phyloP scores from a whole-genome alignment of 2,888 invertebrate species.

The Melieria picta region DNA sequence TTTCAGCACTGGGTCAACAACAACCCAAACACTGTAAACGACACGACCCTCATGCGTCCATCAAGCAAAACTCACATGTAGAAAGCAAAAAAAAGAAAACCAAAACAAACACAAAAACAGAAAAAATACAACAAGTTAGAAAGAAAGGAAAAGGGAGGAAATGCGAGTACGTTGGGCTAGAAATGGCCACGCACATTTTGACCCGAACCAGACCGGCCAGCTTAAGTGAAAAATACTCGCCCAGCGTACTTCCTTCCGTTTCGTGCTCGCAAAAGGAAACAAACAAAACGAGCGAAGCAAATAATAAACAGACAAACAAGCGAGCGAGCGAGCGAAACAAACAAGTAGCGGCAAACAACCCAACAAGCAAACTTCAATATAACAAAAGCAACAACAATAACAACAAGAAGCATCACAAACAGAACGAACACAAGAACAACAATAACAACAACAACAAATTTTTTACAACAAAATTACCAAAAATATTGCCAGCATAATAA shows the following conservation, averaged over 20 bases:
- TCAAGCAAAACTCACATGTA: too few relatives aligned
- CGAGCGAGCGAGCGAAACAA: slow-evolving; percentile 30
- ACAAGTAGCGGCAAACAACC: slow-evolving; percentile 32
- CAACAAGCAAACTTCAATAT: slow-evolving; percentile 14
- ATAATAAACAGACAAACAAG: slow-evolving; percentile 19
- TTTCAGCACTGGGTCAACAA: too few relatives aligned
- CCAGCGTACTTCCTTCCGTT: slow-evolving; percentile 29
- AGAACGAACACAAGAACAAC: neutral
- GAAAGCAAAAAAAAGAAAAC: too few relatives aligned
- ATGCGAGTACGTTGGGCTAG: too few relatives aligned
- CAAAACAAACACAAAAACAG: too few relatives aligned
- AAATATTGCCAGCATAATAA: slow-evolving; percentile 1
- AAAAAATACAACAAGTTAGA: too few relatives aligned
- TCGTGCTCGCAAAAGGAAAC: slow-evolving; percentile 27
- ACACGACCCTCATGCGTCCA: too few relatives aligned
- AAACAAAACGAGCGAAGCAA: slow-evolving; percentile 33
- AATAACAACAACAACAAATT: neutral
- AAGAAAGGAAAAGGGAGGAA: too few relatives aligned
- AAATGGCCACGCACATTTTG: too few relatives aligned
- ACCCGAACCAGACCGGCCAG: too few relatives aligned
- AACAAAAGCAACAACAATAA: neutral
- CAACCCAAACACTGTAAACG: too few relatives aligned
- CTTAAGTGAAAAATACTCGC: slow-evolving; percentile 11
- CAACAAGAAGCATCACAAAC: neutral
- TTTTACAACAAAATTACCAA: neutral